Conservation (phyloP, 2,888 invertebrate genomes). For the Geophilus truncorum region DNA sequence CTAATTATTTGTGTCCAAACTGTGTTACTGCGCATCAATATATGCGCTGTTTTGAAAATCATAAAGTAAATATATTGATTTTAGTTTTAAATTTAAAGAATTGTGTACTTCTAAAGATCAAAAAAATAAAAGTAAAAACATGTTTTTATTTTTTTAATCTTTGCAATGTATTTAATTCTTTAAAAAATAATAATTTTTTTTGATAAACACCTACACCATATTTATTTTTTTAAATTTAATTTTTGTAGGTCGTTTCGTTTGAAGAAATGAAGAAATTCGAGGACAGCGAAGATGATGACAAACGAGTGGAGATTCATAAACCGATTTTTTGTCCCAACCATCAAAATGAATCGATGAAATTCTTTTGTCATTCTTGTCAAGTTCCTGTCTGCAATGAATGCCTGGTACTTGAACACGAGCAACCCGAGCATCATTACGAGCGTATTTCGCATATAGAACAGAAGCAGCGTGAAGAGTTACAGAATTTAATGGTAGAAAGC, state of each 20-base stretch:
- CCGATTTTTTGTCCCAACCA: slow-evolving; percentile 80
- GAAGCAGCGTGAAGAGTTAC: slow-evolving; percentile 69
- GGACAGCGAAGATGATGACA: slow-evolving; percentile 37
- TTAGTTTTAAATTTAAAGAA: neutral
- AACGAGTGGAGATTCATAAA: slow-evolving; percentile 76
- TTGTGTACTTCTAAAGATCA: too few species aligned
- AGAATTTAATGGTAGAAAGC: slow-evolving; percentile 67
- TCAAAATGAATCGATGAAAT: slow-evolving; percentile 74
- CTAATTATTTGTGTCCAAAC: slow-evolving; percentile 85
- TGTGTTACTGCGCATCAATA: slow-evolving; percentile 94
- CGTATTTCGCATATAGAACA: slow-evolving; percentile 73
- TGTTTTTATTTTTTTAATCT: too few species aligned
- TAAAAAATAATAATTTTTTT: neutral
- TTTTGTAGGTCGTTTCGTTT: slow-evolving; percentile 71
- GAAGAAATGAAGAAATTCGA: slow-evolving; percentile 68
- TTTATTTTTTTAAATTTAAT: neutral
- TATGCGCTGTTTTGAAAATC: slow-evolving; percentile 95
- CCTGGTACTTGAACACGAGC: slow-evolving; percentile 73
- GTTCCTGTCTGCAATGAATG: slow-evolving; percentile 84
- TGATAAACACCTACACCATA: too few species aligned
- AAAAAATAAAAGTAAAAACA: too few species aligned
- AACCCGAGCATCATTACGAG: slow-evolving; percentile 75
- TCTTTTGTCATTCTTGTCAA: slow-evolving; percentile 79
- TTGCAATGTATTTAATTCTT: too few species aligned
- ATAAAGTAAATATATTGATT: slow-evolving; percentile 52